These are phyloP conservation scores for Chitala chitala DNA, from an alignment of 2,113 vertebrate species.

Conservation along the genomic window DNA sequence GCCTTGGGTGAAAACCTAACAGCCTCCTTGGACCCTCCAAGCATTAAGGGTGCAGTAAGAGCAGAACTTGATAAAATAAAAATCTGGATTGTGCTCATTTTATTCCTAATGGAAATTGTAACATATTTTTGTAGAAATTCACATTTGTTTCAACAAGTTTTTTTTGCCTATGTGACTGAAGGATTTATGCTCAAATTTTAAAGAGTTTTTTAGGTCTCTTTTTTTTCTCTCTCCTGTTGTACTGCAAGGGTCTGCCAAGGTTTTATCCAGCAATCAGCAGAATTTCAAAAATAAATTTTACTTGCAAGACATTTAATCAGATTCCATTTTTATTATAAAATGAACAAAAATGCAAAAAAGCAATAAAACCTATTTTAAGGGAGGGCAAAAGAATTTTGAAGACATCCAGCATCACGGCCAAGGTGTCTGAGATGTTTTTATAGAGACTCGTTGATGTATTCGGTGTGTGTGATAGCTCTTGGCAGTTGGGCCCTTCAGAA, in stretches of 20 bases:
- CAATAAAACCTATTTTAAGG: not conserved
- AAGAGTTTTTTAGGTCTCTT: conserved; percentile 10
- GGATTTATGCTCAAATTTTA: conserved; percentile 20
- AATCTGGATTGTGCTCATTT: conserved; percentile 3
- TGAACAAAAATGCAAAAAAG: not conserved
- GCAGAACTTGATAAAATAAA: not conserved
- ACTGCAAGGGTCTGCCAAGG: not conserved
- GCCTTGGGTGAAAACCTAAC: not conserved
- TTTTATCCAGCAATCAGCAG: conserved; percentile 7
- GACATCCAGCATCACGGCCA: not conserved
- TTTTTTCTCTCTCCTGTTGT: not conserved
- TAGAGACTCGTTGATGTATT: no score
- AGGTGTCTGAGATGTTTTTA: not conserved
- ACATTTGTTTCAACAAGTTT: not conserved
- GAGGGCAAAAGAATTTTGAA: not conserved
- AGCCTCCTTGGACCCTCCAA: not conserved
- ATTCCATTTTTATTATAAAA: conserved; percentile 13
- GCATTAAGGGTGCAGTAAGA: not conserved
- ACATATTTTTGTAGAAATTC: conserved; percentile 21
- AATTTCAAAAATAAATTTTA: conserved; percentile 5
- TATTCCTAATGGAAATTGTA: not conserved
- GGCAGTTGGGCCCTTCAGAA: not conserved
- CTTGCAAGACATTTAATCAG: not conserved
- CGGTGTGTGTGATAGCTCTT: not conserved
- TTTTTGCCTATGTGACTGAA: conserved; percentile 7